These are phyloP conservation scores for Saccopteryx leptura DNA, from an alignment of 2,113 vertebrate species.

Conservation along the genomic window DNA sequence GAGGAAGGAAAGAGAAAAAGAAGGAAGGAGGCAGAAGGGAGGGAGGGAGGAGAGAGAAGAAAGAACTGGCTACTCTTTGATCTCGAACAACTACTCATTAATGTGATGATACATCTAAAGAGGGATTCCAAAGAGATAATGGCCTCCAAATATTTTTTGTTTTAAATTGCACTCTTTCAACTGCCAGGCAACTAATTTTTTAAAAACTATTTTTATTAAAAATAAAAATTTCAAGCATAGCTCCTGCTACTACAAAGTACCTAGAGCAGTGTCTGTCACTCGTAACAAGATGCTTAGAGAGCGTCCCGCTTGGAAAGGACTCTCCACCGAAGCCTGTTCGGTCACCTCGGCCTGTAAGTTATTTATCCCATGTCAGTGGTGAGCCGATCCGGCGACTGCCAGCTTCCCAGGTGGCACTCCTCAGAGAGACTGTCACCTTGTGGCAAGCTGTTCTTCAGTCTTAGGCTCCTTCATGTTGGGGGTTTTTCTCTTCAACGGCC, in stretches of 20 bases:
- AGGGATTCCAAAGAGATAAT: not conserved
- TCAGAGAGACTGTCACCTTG: not conserved
- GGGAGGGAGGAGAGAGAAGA: not conserved
- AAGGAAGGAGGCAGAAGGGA: not conserved
- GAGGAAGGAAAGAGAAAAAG: not conserved
- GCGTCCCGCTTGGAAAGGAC: not conserved
- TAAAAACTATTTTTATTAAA: slow-evolving; percentile 16
- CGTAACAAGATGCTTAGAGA: not conserved
- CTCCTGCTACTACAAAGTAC: not conserved
- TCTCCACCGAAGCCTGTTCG: not conserved
- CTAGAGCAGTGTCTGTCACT: not conserved
- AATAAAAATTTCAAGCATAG: not conserved
- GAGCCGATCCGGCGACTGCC: not conserved
- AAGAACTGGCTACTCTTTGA: not conserved
- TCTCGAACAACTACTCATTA: not conserved
- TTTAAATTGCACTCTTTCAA: slow-evolving; percentile 55
- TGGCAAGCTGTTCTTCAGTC: not conserved
- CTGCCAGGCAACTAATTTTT: not conserved
- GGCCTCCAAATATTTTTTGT: not conserved
- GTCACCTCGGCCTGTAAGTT: not conserved
- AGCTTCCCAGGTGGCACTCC: not conserved
- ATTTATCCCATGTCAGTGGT: not conserved
- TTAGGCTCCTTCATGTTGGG: not conserved
- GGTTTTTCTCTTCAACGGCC: not conserved
- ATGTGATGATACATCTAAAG: not conserved